These are phyloP conservation scores for Myotis brandtii DNA, from an alignment of 2,113 vertebrate species.

Conservation along the genomic window DNA sequence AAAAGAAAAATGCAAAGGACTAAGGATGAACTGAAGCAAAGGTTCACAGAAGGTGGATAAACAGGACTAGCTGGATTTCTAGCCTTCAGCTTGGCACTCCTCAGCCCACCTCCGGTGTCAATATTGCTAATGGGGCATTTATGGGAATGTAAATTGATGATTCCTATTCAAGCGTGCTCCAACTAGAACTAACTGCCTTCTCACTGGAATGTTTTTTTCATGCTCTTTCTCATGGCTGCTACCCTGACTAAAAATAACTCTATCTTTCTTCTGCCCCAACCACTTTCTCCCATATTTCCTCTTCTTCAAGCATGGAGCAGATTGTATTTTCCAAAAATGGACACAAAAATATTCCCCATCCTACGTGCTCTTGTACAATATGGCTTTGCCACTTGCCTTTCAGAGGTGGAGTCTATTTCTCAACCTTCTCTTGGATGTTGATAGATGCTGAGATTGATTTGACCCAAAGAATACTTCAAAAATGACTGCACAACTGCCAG, in stretches of 20 bases:
- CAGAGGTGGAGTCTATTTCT: background rate
- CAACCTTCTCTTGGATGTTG: background rate
- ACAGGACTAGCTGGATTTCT: background rate
- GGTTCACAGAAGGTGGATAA: background rate
- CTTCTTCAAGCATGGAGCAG: background rate
- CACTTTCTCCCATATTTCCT: background rate
- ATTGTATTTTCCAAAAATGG: slow-evolving; percentile 1
- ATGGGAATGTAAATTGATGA: background rate
- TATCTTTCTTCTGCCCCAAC: background rate
- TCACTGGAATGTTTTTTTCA: background rate
- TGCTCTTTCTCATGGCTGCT: background rate
- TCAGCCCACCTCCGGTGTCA: background rate
- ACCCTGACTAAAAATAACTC: background rate
- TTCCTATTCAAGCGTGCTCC: background rate
- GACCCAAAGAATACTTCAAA: background rate
- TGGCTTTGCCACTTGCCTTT: background rate
- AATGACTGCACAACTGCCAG: background rate
- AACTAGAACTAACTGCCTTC: background rate
- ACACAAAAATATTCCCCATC: background rate
- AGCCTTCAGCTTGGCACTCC: background rate
- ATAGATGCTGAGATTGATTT: background rate
- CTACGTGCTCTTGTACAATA: background rate
- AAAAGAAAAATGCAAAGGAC: slow-evolving; percentile 20
- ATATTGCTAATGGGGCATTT: background rate
- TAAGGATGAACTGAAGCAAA: slow-evolving; percentile 10